A percentile compares a stretch with the other conserved stretches of the same genome.
These are phyloP conservation scores for Caenorhabditis parvicauda DNA, from an alignment of 2,888 invertebrate species.

Conservation along the genomic window DNA sequence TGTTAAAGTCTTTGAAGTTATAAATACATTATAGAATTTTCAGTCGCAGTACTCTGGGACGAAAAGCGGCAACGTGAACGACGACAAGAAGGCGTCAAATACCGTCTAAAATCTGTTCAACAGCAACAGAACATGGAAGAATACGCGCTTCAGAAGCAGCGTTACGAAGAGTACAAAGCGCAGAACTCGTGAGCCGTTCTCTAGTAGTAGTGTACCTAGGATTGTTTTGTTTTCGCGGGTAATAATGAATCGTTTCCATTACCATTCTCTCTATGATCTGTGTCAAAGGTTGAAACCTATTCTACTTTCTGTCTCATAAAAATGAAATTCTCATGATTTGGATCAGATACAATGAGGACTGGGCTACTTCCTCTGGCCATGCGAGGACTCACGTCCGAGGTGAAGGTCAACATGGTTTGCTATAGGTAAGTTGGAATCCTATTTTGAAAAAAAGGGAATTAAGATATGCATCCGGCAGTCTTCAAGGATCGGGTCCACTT, in stretches of 20 bases:
- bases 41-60: conserved; percentile 55
- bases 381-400: too few species aligned
- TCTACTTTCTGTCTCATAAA: too few species aligned
- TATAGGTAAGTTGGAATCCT: too few species aligned
- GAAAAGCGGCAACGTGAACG: conserved; percentile 49
- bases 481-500: conserved; percentile 24
- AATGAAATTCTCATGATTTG: too few species aligned
- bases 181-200: conserved; percentile 38
- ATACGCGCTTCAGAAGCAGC: conserved; percentile 51
- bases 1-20: neutral
- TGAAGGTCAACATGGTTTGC: too few species aligned
- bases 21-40: neutral
- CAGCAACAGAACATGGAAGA: conserved; percentile 58
- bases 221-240: too few species aligned
- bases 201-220: too few species aligned
- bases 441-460: neutral
- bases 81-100: conserved; percentile 53
- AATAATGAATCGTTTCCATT: too few species aligned
- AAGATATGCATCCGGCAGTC: conserved; percentile 11
- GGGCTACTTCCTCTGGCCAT: too few species aligned
- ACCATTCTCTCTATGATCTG: too few species aligned
- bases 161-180: conserved; percentile 47
- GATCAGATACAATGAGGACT: too few species aligned
- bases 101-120: conserved; percentile 48
- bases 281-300: too few species aligned